Conservation (phyloP, 2,113 vertebrate species). For the Cynocephalus volans region DNA sequence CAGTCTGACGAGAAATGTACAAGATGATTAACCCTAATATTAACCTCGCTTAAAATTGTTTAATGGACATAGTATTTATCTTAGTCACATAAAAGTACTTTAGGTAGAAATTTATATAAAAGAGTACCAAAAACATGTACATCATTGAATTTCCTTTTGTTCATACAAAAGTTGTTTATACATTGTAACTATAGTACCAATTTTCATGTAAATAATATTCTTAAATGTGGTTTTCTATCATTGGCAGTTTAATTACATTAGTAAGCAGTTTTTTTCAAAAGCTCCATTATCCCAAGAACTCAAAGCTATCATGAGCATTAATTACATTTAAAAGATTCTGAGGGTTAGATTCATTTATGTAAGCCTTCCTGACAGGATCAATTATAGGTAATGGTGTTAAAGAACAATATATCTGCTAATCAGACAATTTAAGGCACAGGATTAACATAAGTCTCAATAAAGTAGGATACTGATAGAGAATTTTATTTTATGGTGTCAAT, state of each 20-base stretch:
- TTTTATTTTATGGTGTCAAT: neutral
- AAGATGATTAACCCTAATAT: constrained; percentile 27
- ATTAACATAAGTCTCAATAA: neutral
- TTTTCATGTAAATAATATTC: constrained; percentile 43
- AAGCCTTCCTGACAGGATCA: constrained; percentile 19
- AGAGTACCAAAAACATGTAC: neutral
- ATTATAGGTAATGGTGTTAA: neutral
- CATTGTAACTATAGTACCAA: neutral
- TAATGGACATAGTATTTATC: neutral
- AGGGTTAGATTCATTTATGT: neutral
- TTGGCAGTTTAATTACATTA: neutral
- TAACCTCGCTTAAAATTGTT: constrained; percentile 39
- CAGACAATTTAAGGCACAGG: neutral
- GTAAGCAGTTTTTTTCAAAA: constrained; percentile 65
- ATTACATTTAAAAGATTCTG: constrained; percentile 52
- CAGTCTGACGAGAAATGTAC: neutral
- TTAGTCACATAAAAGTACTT: neutral
- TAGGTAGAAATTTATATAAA: constrained; percentile 13
- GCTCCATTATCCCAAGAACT: constrained; percentile 13
- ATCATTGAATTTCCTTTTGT: neutral
- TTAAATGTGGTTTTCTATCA: neutral
- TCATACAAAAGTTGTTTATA: neutral
- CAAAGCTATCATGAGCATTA: constrained; percentile 49
- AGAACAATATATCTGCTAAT: neutral
- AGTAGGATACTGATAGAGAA: neutral